Conservation (phyloP, 2,797 vertebrate genomes). For the Coreius guichenoti region DNA sequence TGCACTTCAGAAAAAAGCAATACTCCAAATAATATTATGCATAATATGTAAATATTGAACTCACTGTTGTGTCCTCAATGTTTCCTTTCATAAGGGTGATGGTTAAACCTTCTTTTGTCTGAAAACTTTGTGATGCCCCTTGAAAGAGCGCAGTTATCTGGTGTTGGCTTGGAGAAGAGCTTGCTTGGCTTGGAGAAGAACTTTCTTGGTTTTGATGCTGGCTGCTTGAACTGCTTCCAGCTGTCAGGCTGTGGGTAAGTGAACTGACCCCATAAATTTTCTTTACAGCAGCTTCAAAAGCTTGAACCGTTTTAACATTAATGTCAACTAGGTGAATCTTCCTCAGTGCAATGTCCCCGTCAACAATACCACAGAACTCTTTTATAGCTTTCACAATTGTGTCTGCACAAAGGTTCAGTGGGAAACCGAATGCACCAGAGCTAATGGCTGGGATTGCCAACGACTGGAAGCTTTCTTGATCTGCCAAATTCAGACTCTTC, state of each 20-base stretch:
- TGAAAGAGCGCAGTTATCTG: neutral
- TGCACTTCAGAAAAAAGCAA: neutral
- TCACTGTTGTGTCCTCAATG: conserved; percentile 80
- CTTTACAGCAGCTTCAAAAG: conserved; percentile 70
- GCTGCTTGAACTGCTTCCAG: conserved; percentile 2
- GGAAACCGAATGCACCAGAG: conserved; percentile 77
- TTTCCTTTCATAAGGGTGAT: conserved; percentile 76
- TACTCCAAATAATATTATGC: neutral
- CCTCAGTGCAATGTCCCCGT: conserved; percentile 66
- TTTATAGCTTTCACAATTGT: conserved; percentile 79
- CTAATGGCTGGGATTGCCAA: conserved; percentile 87
- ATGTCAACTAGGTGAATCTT: conserved; percentile 81
- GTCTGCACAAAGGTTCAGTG: conserved; percentile 70
- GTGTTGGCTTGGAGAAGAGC: conserved; percentile 11
- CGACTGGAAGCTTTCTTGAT: conserved; percentile 65
- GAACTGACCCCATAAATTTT: conserved; percentile 67
- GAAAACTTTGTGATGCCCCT: conserved; percentile 50
- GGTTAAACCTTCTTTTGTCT: conserved; percentile 79
- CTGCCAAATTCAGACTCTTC: conserved; percentile 77
- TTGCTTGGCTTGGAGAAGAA: conserved; percentile 23
- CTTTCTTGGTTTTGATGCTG: conserved; percentile 31
- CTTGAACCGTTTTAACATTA: conserved; percentile 63
- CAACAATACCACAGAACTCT: conserved; percentile 71
- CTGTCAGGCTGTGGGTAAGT: neutral
- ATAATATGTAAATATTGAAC: conserved; percentile 42